Conservation (phyloP, 2,113 vertebrate genomes). For the Strigops habroptila region DNA sequence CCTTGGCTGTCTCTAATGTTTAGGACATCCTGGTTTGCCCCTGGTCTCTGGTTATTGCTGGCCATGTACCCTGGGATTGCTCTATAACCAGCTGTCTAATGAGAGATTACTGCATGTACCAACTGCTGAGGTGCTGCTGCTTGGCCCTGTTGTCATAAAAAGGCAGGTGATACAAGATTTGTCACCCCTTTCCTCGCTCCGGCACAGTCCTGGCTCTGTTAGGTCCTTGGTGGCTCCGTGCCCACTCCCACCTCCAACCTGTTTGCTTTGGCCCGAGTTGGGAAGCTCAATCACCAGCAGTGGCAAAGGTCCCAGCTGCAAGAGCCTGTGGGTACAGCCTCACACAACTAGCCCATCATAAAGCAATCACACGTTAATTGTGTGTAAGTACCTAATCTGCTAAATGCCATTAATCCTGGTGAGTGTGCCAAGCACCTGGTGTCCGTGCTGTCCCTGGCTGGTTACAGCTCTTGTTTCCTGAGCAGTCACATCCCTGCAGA, state of each 20-base stretch:
- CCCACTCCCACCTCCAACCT: fast-evolving
- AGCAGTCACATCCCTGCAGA: background rate
- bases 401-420: background rate
- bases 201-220: background rate
- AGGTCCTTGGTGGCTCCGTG: background rate
- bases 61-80: background rate
- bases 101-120: background rate
- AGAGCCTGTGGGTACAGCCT: background rate
- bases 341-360: fast-evolving
- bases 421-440: too few relatives aligned
- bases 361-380: background rate
- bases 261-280: fast-evolving
- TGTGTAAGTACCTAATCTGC: background rate
- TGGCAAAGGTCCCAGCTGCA: background rate
- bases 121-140: fast-evolving
- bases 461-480: fast-evolving
- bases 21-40: background rate
- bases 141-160: background rate
- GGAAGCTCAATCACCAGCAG: background rate
- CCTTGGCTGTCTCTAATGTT: background rate
- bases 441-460: fast-evolving
- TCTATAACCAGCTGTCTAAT: background rate
- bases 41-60: background rate
- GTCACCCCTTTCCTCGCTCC: fast-evolving
- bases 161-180: fast-evolving